Conservation (phyloP, 2,113 vertebrate species). For the Monarcha castaneiventris region DNA sequence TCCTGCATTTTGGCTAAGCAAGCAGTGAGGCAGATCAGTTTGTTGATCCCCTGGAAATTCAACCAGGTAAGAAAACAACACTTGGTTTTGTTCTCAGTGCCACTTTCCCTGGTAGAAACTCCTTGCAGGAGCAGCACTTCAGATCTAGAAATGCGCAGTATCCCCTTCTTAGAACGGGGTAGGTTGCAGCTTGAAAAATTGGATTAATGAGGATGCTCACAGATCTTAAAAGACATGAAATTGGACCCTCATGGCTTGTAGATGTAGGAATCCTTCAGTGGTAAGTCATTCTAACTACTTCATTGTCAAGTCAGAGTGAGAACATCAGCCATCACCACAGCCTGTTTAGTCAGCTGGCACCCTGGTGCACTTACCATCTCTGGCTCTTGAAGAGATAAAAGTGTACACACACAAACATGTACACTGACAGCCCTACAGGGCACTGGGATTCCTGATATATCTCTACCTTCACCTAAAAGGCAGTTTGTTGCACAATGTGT, state of each 20-base stretch:
- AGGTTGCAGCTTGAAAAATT: neutral
- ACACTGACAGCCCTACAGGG: neutral
- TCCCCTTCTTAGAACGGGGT: neutral
- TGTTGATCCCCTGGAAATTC: neutral
- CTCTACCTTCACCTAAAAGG: neutral
- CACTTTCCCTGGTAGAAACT: neutral
- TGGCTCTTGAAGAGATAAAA: neutral
- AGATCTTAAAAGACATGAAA: neutral
- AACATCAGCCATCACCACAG: neutral
- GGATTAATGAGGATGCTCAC: neutral
- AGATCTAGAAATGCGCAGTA: neutral
- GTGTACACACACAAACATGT: fast-evolving
- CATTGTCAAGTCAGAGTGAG: neutral
- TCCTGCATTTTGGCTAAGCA: neutral
- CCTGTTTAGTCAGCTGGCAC: neutral
- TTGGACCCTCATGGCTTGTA: neutral
- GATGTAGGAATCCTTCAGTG: neutral
- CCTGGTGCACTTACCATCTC: neutral
- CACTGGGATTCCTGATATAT: neutral
- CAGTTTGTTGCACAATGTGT: neutral
- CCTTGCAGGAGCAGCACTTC: neutral
- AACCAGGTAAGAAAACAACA: neutral
- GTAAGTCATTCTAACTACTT: neutral
- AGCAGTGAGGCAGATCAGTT: neutral
- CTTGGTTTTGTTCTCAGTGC: neutral